phyloP scores from a whole-genome alignment of 2,113 vertebrate species.

The Pelobates fuscus region DNA sequence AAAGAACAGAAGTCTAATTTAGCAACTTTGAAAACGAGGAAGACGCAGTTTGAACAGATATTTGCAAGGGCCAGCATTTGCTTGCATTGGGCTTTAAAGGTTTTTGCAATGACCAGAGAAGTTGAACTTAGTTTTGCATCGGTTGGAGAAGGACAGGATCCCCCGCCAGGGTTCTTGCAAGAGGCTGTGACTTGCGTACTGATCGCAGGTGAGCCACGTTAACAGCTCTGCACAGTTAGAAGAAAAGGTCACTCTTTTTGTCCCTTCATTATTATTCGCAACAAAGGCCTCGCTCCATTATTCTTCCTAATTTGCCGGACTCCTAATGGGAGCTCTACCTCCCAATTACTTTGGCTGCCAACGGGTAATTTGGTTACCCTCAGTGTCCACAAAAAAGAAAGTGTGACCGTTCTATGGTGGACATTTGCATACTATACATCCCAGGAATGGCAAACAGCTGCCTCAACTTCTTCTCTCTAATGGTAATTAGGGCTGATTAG shows the following conservation, averaged over 20 bases:
- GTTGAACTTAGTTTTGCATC: constrained; percentile 62
- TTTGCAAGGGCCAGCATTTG: background rate
- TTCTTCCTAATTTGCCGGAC: constrained; percentile 82
- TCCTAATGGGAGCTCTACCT: constrained; percentile 83
- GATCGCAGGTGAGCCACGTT: constrained; percentile 60
- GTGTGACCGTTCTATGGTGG: constrained; percentile 75
- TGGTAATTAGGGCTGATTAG: constrained; percentile 80
- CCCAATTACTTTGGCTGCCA: constrained; percentile 83
- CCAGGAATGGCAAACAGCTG: constrained; percentile 80
- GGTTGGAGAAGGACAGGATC: constrained; percentile 39
- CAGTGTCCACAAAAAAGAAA: constrained; percentile 77
- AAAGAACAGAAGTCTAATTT: background rate
- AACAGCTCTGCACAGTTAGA: constrained; percentile 70
- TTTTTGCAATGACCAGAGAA: background rate
- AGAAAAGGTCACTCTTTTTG: constrained; percentile 74
- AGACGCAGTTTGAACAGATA: background rate
- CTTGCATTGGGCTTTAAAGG: background rate
- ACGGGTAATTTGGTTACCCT: constrained; percentile 83
- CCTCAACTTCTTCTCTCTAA: constrained; percentile 72
- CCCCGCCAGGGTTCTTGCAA: background rate
- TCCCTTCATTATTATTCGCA: constrained; percentile 76
- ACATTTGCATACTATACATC: constrained; percentile 84
- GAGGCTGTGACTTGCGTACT: constrained; percentile 42
- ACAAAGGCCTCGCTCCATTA: constrained; percentile 78
- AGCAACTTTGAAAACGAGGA: background rate